phyloP scores from a whole-genome alignment of 1,140 invertebrate genomes.

The Drosophila ananassae region DNA sequence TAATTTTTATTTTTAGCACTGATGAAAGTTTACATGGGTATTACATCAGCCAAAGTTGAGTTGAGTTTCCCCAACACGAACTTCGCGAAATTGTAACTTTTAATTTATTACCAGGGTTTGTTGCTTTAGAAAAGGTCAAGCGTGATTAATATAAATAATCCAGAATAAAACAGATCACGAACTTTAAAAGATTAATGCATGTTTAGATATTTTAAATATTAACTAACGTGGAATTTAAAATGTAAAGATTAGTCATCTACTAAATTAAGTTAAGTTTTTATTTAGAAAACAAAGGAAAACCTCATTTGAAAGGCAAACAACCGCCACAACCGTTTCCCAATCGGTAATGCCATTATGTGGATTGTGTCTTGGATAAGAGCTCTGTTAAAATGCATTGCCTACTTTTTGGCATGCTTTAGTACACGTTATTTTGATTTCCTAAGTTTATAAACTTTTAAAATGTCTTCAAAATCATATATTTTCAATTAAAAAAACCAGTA shows the following conservation, averaged over 20 bases:
- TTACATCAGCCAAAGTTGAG: conserved; percentile 45
- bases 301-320: background rate
- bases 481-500: no score
- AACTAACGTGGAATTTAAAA: background rate
- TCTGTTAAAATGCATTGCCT: background rate
- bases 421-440: background rate
- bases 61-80: conserved; percentile 33
- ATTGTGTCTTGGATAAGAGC: conserved; percentile 4
- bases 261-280: background rate
- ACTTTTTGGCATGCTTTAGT: conserved; percentile 2
- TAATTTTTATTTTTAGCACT: conserved; percentile 13
- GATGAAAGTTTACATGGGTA: conserved; percentile 23
- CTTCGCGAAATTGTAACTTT: conserved; percentile 36
- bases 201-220: conserved; percentile 3
- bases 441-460: no score
- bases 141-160: conserved; percentile 16
- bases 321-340: conserved; percentile 2
- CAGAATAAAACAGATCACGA: conserved; percentile 31
- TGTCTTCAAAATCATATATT: no score
- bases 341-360: background rate
- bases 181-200: conserved; percentile 3
- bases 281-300: background rate
- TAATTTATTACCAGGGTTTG: conserved; percentile 39
- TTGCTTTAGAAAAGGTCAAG: conserved; percentile 36
- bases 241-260: background rate